Conservation (phyloP, 2,888 invertebrate genomes). For the Dasysyrphus albostriatus region DNA sequence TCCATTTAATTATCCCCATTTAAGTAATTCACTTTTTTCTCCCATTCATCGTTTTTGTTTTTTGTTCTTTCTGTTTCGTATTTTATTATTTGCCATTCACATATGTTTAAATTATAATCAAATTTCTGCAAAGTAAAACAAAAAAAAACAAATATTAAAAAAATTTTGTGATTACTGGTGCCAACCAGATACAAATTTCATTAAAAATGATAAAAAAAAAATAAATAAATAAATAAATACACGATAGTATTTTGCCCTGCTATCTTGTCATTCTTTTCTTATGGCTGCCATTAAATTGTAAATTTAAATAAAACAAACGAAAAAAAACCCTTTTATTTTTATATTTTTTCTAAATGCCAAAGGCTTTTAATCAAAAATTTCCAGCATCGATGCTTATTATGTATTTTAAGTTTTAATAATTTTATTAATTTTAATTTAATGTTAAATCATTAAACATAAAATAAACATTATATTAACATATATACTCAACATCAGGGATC, state of each 20-base stretch:
- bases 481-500: conserved; percentile 54
- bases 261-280: conserved; percentile 65
- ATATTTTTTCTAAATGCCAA: conserved; percentile 64
- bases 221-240: conserved; percentile 39
- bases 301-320: conserved; percentile 44
- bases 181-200: conserved; percentile 77
- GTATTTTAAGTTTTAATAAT: conserved; percentile 36
- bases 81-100: conserved; percentile 9
- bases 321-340: conserved; percentile 39
- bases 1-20: not conserved
- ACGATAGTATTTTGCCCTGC: conserved; percentile 54
- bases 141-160: conserved; percentile 15
- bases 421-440: conserved; percentile 28
- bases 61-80: not conserved
- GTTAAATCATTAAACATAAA: not conserved
- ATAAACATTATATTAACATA: not conserved
- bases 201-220: conserved; percentile 71
- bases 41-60: conserved; percentile 11
- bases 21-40: not conserved
- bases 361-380: conserved; percentile 59
- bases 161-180: conserved; percentile 80
- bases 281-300: conserved; percentile 60
- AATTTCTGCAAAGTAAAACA: conserved; percentile 22
- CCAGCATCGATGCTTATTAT: conserved; percentile 54
- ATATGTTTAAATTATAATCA: conserved; percentile 22